phyloP scores from a whole-genome alignment of 2,888 invertebrate genomes.

The Nomada hirtipes region DNA sequence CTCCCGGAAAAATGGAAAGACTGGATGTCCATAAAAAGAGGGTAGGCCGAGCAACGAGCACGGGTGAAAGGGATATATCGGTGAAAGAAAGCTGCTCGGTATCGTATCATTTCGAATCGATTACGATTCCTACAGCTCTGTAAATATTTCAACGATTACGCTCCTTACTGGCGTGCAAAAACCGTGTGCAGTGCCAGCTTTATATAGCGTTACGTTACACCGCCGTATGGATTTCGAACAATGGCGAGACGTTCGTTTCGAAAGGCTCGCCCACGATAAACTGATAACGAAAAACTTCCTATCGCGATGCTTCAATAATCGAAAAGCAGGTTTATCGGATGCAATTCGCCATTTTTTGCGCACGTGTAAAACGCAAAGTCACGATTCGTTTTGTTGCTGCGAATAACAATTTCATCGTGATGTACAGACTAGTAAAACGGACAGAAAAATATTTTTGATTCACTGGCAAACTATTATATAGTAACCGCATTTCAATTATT shows the following conservation, averaged over 20 bases:
- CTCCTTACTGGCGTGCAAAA: slow-evolving; percentile 14
- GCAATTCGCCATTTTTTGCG: not conserved
- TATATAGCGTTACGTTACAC: too few relatives aligned
- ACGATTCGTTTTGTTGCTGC: slow-evolving; percentile 16
- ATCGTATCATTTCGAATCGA: slow-evolving; percentile 48
- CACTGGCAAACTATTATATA: not conserved
- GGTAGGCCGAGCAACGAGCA: slow-evolving; percentile 18
- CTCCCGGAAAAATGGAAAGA: slow-evolving; percentile 33
- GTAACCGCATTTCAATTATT: too few relatives aligned
- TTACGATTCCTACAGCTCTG: slow-evolving; percentile 29
- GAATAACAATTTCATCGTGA: slow-evolving; percentile 20
- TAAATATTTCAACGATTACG: slow-evolving; percentile 41
- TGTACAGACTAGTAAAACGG: not conserved
- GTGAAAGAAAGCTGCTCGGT: slow-evolving; percentile 37
- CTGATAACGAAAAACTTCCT: not conserved
- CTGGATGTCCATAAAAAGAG: slow-evolving; percentile 36
- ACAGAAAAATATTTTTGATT: slow-evolving; percentile 9
- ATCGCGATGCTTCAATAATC: not conserved
- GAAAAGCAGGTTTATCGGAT: slow-evolving; percentile 3
- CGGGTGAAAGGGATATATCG: slow-evolving; percentile 37
- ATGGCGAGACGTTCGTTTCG: not conserved
- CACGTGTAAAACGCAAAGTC: not conserved
- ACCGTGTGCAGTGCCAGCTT: not conserved
- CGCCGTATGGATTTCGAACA: too few relatives aligned
- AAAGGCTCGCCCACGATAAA: not conserved